Evolutionary conservation across 2,888 invertebrate genomes (phyloP).

Genomic region (Tribolium freemani): DNA sequence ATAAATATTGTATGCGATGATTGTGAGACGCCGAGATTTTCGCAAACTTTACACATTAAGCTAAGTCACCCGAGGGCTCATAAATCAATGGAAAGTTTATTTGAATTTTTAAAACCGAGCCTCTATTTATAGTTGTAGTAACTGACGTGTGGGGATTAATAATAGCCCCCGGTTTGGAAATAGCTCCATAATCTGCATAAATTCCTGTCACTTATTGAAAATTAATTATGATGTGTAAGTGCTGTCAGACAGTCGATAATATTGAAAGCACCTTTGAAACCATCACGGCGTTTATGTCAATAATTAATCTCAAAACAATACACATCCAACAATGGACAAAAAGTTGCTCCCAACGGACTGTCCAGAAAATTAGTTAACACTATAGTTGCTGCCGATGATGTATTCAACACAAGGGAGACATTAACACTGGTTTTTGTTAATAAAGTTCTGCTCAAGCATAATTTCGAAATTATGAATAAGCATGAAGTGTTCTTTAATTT

Average conservation of each 20-base stretch:
- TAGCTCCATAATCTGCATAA: background rate
- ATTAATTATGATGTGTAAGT: conserved; percentile 21
- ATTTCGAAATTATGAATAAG: conserved; percentile 1
- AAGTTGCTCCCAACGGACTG: no score
- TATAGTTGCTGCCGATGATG: background rate
- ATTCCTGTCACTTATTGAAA: conserved; percentile 7
- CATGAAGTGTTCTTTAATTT: conserved; percentile 5
- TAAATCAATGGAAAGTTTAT: background rate
- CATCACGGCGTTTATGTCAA: conserved; percentile 1
- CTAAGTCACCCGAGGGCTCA: background rate
- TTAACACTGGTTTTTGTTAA: background rate
- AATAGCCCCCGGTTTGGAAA: background rate
- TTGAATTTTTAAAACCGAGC: background rate
- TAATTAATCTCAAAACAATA: conserved; percentile 14
- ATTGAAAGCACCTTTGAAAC: conserved; percentile 13
- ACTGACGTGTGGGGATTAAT: background rate
- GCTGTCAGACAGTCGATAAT: conserved; percentile 1
- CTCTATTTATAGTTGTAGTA: background rate
- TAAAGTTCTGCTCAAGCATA: background rate
- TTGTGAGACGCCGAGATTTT: background rate
- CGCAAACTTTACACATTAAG: background rate
- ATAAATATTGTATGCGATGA: background rate
- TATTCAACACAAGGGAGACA: conserved; percentile 3
- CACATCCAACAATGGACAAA: background rate
- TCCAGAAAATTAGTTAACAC: background rate